Evolutionary conservation across 1,140 invertebrate genomes (phyloP).

Genomic region (Phocides pigmalion): DNA sequence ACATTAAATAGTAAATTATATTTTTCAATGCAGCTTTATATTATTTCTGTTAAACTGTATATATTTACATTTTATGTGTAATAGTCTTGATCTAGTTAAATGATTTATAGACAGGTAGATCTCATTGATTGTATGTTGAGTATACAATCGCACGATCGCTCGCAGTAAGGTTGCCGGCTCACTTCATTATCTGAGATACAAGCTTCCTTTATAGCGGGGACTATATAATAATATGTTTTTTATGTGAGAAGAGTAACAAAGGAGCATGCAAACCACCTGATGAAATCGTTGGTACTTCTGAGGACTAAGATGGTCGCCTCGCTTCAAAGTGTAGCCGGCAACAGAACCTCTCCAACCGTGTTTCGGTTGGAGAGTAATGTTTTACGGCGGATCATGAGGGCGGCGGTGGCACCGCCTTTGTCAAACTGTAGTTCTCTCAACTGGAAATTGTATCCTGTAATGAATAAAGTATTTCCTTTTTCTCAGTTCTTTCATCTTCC

Average conservation of each 20-base stretch:
- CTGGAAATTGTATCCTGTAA: too few species aligned
- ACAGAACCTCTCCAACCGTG: too few species aligned
- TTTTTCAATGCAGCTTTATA: background rate
- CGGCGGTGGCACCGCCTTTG: too few species aligned
- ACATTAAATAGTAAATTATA: background rate
- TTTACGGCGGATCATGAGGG: too few species aligned
- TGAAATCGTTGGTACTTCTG: too few species aligned
- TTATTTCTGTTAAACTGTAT: background rate
- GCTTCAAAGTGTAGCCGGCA: too few species aligned
- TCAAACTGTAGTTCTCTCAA: too few species aligned
- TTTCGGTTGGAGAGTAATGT: too few species aligned
- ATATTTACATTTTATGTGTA: background rate
- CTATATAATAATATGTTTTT: background rate
- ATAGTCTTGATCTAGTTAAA: slow-evolving; percentile 4
- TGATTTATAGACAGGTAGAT: slow-evolving; percentile 20
- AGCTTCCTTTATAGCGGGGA: background rate
- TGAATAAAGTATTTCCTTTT: slow-evolving; percentile 21
- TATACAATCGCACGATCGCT: background rate
- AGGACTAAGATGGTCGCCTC: too few species aligned
- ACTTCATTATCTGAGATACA: background rate
- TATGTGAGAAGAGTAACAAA: too few species aligned
- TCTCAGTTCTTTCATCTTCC: slow-evolving; percentile 68
- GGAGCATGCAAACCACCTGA: too few species aligned
- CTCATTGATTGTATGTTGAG: slow-evolving; percentile 23
- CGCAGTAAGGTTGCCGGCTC: slow-evolving; percentile 3